Base-by-base conservation (phyloP, 2,113 vertebrate species). In the Protobothrops flavoviridis region DNA sequence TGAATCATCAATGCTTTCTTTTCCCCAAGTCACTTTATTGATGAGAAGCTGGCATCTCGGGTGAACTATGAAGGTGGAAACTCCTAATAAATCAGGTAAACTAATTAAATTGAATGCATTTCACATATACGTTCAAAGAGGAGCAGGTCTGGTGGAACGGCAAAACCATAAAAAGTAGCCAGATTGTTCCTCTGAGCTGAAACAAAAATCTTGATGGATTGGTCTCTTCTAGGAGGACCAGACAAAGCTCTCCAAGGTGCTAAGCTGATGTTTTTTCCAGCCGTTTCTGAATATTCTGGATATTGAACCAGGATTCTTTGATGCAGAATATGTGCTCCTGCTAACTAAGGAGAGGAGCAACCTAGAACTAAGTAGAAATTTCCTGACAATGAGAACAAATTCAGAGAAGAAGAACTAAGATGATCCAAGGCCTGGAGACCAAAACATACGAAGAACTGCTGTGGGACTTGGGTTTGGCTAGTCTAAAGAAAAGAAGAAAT, bases 1-100 rank as follows among this genome's bases (percentile, higher is more conserved):
- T 92, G 39, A 93, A 85, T 95, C 95, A 91, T 93, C 95, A 94
- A 95, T 95, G 94, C 92, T 12, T 95, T 95, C 96, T 92, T 92
- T 95, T 93, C 43, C 94, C 94, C 53, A 93, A 95, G 91, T 89
- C 5, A 0, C 29, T 91, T 96, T 95, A 95, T 94, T 96, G 95
- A 94, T 87, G 88, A 94, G 94, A 91, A 96, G 74, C 74, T 93
- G 91, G 59, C 24, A 55, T 89, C 57, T 13, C 81, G 10, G 45
- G 52, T 74, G 95, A 91, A 81, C 91, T 89, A 94, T n/a, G 17
- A 2, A 12, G 5, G 24, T 0, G 0, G 92, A 48, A 95, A 3
- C 90, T 93, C 50, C 0, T 12, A 89, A 93, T 95, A 89, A 92
- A 94, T 94, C 94, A 95, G 90, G 92, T 86, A 96, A 95, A 91